These are phyloP conservation scores for Fragum whitleyi DNA, from an alignment of 2,888 invertebrate species.

Conservation along the genomic window DNA sequence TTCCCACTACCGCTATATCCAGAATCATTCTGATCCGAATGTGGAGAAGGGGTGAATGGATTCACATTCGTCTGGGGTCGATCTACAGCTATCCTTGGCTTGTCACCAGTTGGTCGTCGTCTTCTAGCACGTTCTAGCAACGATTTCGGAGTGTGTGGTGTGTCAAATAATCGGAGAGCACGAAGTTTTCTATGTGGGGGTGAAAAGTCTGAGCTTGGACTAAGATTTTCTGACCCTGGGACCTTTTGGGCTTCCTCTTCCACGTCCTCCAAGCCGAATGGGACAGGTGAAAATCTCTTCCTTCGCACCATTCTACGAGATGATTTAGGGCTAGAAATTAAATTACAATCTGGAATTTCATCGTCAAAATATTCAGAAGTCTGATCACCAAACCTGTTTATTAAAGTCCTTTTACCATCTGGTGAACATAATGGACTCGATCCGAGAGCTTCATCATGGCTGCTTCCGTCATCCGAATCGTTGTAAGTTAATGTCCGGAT, in stretches of 20 bases:
- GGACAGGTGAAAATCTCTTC: constrained; percentile 65
- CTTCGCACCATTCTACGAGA: constrained; percentile 62
- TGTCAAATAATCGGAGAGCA: constrained; percentile 91
- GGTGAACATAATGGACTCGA: constrained; percentile 70
- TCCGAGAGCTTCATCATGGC: constrained; percentile 65
- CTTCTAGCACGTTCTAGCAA: constrained; percentile 88
- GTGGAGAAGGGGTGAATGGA: constrained; percentile 88
- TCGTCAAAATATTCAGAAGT: constrained; percentile 73
- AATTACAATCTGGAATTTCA: constrained; percentile 72
- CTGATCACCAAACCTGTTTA: constrained; percentile 54
- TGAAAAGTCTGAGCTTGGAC: constrained; percentile 65
- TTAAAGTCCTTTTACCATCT: constrained; percentile 34
- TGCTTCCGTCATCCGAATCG: constrained; percentile 74
- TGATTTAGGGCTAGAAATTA: constrained; percentile 70
- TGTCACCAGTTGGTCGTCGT: constrained; percentile 66
- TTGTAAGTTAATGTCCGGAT: constrained; percentile 70
- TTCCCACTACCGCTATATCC: constrained; percentile 88
- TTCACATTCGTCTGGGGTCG: constrained; percentile 89
- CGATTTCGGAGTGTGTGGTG: constrained; percentile 94
- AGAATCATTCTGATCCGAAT: constrained; percentile 58
- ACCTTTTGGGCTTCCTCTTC: constrained; percentile 66
- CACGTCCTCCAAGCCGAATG: constrained; percentile 68
- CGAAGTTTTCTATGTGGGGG: constrained; percentile 86
- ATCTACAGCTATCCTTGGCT: constrained; percentile 53
- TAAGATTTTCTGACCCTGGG: constrained; percentile 56